These are phyloP conservation scores for Mechanitis mazaeus DNA, from an alignment of 2,888 invertebrate genomes.

Conservation along the genomic window DNA sequence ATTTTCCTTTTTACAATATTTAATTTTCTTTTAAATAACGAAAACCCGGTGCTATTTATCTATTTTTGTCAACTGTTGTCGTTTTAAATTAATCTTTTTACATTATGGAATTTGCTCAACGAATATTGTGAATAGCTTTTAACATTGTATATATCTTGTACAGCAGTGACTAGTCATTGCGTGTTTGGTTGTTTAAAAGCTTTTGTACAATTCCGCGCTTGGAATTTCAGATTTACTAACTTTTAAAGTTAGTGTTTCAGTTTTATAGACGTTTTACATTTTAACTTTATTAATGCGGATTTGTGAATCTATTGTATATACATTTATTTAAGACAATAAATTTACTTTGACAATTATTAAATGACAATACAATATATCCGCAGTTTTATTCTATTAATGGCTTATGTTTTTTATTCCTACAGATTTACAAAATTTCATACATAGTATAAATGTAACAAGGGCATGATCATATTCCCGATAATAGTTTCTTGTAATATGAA, in stretches of 20 bases:
- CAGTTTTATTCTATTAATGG: not conserved
- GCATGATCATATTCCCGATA: too few species aligned
- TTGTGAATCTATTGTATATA: constrained; percentile 19
- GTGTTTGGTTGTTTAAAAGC: constrained; percentile 24
- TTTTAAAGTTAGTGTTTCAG: constrained; percentile 10
- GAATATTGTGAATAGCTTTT: constrained; percentile 44
- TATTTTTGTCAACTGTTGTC: constrained; percentile 23
- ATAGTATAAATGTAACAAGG: too few species aligned
- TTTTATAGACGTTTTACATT: constrained; percentile 7
- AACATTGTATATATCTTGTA: constrained; percentile 33
- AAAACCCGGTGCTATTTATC: not conserved
- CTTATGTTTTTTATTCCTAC: too few species aligned
- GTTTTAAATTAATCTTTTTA: constrained; percentile 26
- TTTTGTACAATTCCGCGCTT: constrained; percentile 35
- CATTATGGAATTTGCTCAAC: too few species aligned
- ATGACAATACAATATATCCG: constrained; percentile 17
- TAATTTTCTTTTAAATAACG: not conserved
- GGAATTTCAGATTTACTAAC: constrained; percentile 12
- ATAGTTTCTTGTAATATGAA: too few species aligned
- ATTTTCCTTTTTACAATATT: not conserved
- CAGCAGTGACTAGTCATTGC: constrained; percentile 63
- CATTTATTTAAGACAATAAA: constrained; percentile 21
- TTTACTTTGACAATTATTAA: constrained; percentile 17
- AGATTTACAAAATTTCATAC: too few species aligned
- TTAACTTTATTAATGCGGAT: constrained; percentile 16